Conservation (phyloP, 2,888 invertebrate species). For the Cantharis rustica region DNA sequence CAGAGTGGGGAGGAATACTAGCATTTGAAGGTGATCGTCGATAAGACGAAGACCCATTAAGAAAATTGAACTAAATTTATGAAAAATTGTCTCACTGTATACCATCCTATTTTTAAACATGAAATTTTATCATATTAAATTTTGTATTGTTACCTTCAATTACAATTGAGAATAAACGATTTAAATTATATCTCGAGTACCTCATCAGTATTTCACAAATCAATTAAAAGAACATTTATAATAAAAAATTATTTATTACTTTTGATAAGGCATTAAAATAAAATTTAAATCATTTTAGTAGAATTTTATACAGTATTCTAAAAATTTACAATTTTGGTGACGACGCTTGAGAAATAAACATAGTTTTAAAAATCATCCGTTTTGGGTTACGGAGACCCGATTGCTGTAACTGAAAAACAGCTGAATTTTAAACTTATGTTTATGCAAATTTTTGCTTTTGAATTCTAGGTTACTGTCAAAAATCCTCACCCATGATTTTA, state of each 20-base stretch:
- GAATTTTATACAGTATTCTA: not conserved
- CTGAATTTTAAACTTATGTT: not conserved
- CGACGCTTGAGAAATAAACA: not conserved
- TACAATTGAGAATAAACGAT: not conserved
- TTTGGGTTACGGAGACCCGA: too few relatives aligned
- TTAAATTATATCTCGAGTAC: not conserved
- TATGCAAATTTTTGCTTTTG: not conserved
- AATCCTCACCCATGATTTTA: too few relatives aligned
- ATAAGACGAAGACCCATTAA: too few relatives aligned
- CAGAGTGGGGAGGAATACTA: not conserved
- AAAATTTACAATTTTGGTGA: not conserved
- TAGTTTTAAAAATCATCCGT: not conserved
- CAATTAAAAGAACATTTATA: too few relatives aligned
- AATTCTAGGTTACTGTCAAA: too few relatives aligned
- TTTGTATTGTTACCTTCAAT: not conserved
- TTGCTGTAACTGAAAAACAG: not conserved
- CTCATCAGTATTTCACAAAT: not conserved
- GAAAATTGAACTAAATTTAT: too few relatives aligned
- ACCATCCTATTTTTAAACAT: not conserved
- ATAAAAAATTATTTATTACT: not conserved
- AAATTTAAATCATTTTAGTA: not conserved
- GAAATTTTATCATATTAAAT: not conserved
- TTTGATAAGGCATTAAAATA: not conserved
- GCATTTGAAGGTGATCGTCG: too few relatives aligned
- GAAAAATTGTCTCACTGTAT: not conserved